Evolutionary conservation across 53 echinoderm and acorn worm genomes (phyloP), one percentile per base, ranked within the genome.

Genomic region (Patiria pectinifera): DNA sequence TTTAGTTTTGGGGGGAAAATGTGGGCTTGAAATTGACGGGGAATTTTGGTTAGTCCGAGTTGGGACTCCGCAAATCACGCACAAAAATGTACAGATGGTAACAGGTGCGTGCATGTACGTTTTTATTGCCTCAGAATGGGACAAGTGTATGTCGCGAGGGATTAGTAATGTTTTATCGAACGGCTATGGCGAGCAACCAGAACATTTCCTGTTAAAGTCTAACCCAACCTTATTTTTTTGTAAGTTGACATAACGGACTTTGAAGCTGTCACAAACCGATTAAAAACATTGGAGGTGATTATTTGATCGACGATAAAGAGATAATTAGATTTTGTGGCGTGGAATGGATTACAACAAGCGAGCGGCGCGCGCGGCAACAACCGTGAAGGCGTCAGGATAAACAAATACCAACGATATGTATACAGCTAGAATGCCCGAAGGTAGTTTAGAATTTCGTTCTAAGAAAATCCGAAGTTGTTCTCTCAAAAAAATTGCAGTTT

Each of bases 231-330:
- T 35, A 35, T 35, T 35, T 35, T 35, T 71, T 45, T 86, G 24
- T 44, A 49, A 70, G 86, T 86, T 71, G 86, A 86, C 86, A 70
- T 75, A 86, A 75, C 86, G 71, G 86, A 74, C 48, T 72, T 72
- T 71, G 71, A 71, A 11, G 22, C 49, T 25, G 18, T 62, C 45
- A 22, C 59, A 78, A 88, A 88, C 61, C 78, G 78, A 88, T 88
- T 88, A 84, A 43, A 76, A 48, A 75, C 45, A 11, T 45, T 35
- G 35, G 10, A 26, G 16, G 0, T 10, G 8, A 19, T 81, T 80
- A 80, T 90, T 80, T 90, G 25, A 90, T 90, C 21, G 69, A 43
- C 63, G 81, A 90, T 80, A n/a, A 86, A 12, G n/a, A 44, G 62
- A 79, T 78, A 80, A 81, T 80, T 90, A 45, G 90, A 80, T 80